Conservation (phyloP, 2,797 vertebrate species). For the Scomberomorus guttatus region DNA sequence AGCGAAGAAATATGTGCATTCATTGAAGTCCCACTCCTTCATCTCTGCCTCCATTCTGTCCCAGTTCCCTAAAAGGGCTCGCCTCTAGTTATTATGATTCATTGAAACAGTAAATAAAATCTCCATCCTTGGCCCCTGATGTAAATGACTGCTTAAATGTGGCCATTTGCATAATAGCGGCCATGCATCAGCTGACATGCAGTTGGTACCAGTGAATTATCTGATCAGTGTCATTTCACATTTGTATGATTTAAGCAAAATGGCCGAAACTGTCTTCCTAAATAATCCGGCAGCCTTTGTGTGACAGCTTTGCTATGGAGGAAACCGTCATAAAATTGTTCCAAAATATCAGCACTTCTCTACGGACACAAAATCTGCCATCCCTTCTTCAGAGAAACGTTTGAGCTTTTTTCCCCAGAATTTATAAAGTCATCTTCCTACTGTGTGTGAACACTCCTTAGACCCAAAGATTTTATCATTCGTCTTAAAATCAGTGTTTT, state of each 20-base stretch:
- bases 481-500: neutral
- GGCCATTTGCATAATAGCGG: slow-evolving; percentile 70
- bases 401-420: neutral
- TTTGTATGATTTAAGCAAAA: slow-evolving; percentile 68
- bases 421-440: neutral
- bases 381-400: neutral
- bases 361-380: slow-evolving; percentile 39
- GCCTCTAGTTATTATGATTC: slow-evolving; percentile 68
- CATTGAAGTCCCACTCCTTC: slow-evolving; percentile 43
- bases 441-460: neutral
- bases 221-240: slow-evolving; percentile 68
- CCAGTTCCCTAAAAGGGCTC: slow-evolving; percentile 43
- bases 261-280: slow-evolving; percentile 43
- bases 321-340: slow-evolving; percentile 41
- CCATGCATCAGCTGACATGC: slow-evolving; percentile 65
- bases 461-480: neutral
- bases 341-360: slow-evolving; percentile 48
- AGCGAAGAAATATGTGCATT: slow-evolving; percentile 64
- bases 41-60: slow-evolving; percentile 49
- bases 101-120: slow-evolving; percentile 77
- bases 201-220: slow-evolving; percentile 61
- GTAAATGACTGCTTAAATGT: slow-evolving; percentile 66
- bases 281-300: slow-evolving; percentile 52
- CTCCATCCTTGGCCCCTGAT: slow-evolving; percentile 56
- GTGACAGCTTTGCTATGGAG: slow-evolving; percentile 39